Percentiles rank a stretch among this genome's conserved stretches.
These are phyloP conservation scores for Prochilodus magdalenae DNA, from an alignment of 2,113 vertebrate species.

Conservation along the genomic window DNA sequence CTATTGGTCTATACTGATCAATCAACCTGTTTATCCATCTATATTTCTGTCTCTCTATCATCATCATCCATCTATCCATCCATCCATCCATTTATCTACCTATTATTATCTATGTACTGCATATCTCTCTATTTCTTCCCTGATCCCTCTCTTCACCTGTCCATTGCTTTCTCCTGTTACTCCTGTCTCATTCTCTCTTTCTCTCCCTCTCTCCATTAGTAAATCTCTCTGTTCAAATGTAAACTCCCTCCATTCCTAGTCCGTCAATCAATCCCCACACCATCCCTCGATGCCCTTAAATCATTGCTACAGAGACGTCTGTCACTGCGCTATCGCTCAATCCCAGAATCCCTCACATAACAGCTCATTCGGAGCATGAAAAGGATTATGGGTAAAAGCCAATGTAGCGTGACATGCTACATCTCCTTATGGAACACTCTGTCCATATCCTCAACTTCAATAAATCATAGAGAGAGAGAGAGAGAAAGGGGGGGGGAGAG, in stretches of 20 bases:
- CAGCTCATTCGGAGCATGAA: conserved; percentile 32
- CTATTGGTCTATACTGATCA: no score
- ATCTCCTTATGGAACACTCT: conserved; percentile 28
- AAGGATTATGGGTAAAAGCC: conserved; percentile 46
- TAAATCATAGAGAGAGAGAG: conserved; percentile 22
- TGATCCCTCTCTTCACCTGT: no score
- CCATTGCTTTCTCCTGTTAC: no score
- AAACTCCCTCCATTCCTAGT: not conserved
- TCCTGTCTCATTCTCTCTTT: not conserved
- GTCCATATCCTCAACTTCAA: conserved; percentile 29
- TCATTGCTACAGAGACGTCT: conserved; percentile 29
- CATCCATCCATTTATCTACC: no score
- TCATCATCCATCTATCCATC: no score
- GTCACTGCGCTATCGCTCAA: conserved; percentile 28
- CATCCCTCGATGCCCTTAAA: conserved; percentile 24
- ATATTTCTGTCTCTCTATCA: no score
- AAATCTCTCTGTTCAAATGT: not conserved
- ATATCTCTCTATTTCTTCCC: no score
- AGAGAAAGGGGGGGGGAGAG: not conserved
- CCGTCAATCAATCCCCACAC: conserved; percentile 3
- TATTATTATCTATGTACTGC: no score
- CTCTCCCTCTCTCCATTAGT: not conserved
- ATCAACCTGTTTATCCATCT: no score
- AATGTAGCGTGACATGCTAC: conserved; percentile 46
- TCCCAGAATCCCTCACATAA: conserved; percentile 29